A percentile compares a stretch with the other conserved stretches of the same genome.
These are phyloP conservation scores for Melanerpes formicivorus DNA, from an alignment of 2,113 vertebrate species.

Conservation along the genomic window DNA sequence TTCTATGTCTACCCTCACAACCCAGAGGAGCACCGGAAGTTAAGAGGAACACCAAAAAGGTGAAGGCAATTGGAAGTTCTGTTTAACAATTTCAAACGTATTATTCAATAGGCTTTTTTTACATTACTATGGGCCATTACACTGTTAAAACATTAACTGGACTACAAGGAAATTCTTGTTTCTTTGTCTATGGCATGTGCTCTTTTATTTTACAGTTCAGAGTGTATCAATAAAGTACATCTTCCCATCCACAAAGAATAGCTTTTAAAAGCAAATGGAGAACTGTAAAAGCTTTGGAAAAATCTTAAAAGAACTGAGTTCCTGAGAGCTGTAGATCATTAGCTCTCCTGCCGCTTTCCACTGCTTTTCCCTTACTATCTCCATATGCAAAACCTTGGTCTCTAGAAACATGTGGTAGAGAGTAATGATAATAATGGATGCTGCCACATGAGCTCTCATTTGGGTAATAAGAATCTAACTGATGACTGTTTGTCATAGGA, in stretches of 20 bases:
- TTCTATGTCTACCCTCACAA: not conserved
- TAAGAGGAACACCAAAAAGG: not conserved
- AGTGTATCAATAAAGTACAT: accelerated
- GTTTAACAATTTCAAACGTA: not conserved
- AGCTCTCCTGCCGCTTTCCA: not conserved
- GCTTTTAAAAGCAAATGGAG: not conserved
- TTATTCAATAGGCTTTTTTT: not conserved
- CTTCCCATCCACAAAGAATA: not conserved
- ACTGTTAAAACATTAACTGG: not conserved
- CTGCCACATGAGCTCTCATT: not conserved
- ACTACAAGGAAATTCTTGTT: not conserved
- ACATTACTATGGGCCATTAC: not conserved
- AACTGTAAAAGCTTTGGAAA: not conserved
- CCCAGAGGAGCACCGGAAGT: not conserved
- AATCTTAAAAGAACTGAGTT: not conserved
- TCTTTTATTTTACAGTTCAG: not conserved
- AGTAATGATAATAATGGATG: not conserved
- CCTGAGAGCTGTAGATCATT: not conserved
- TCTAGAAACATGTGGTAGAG: not conserved
- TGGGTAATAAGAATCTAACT: not conserved
- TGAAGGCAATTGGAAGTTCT: not conserved
- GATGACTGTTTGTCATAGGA: not conserved
- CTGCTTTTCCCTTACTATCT: not conserved
- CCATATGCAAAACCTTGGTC: not conserved
- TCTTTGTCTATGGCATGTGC: not conserved